A percentile compares a stretch with the other conserved stretches of the same genome.
Conservation (phyloP, 2,113 vertebrate genomes). For the Dipodomys ordii region DNA sequence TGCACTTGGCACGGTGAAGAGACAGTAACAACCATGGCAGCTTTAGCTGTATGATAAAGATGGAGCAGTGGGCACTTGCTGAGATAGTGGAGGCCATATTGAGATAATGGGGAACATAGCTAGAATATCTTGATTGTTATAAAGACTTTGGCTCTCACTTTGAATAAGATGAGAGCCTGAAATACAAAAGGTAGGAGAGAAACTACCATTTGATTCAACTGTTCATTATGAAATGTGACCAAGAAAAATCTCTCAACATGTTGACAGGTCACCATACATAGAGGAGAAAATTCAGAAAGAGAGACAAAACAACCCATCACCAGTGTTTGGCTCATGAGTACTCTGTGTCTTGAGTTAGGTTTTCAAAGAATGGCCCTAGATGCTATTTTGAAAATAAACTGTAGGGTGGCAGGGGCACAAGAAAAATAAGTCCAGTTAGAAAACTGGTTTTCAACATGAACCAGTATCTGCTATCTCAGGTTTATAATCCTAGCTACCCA, state of each 20-base stretch:
- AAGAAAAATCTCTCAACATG: slow-evolving; percentile 43
- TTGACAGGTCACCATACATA: slow-evolving; percentile 31
- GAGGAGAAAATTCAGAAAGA: slow-evolving; percentile 56
- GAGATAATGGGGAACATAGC: not conserved
- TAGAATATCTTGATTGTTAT: not conserved
- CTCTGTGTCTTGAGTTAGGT: not conserved
- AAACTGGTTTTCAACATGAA: not conserved
- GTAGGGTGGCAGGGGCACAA: accelerated
- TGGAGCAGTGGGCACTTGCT: too few relatives aligned
- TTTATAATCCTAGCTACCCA: too few relatives aligned
- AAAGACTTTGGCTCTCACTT: not conserved
- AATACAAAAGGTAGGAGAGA: slow-evolving; percentile 24
- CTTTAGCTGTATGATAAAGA: not conserved
- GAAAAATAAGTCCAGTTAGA: not conserved
- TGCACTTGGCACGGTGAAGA: not conserved
- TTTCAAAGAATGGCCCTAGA: not conserved
- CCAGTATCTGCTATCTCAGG: too few relatives aligned
- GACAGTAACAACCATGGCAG: not conserved
- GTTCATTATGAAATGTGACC: slow-evolving; percentile 64
- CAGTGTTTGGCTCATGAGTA: not conserved
- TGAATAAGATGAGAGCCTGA: not conserved
- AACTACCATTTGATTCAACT: slow-evolving; percentile 69
- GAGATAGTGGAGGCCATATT: not conserved
- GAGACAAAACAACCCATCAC: slow-evolving; percentile 42
- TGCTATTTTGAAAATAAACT: slow-evolving; percentile 37